phyloP scores from a whole-genome alignment of 2,797 vertebrate genomes.

The Micropoecilia bifurca region DNA sequence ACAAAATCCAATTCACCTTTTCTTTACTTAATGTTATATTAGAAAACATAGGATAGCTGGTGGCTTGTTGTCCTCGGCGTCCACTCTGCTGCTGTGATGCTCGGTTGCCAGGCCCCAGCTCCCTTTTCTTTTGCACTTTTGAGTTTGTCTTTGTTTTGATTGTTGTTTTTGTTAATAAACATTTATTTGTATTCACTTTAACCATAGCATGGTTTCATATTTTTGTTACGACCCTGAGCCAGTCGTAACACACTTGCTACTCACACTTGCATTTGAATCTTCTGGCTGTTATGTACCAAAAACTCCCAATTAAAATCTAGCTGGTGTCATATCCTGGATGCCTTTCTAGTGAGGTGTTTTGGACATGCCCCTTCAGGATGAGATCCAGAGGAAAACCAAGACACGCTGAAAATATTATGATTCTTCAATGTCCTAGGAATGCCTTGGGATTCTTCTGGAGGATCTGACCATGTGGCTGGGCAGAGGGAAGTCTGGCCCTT shows the following conservation, averaged over 20 bases:
- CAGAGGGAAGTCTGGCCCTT: background rate
- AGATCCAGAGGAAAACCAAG: background rate
- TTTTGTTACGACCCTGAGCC: no score
- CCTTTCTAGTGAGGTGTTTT: background rate
- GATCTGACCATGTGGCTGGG: background rate
- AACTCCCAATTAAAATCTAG: background rate
- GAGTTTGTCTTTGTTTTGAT: no score
- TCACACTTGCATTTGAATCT: conserved; percentile 23
- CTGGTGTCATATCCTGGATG: conserved; percentile 8
- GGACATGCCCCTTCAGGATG: background rate
- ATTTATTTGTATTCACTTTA: no score
- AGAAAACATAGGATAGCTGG: no score
- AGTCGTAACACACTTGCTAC: conserved; percentile 1
- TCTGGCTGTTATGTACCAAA: conserved; percentile 11
- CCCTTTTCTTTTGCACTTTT: no score
- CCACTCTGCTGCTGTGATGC: no score
- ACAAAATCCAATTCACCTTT: background rate
- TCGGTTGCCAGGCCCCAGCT: no score
- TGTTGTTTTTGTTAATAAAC: no score
- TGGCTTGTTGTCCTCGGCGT: no score
- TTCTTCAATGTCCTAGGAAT: background rate
- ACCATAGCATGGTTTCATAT: no score
- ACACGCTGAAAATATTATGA: background rate
- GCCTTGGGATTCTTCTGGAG: background rate
- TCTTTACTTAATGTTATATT: conserved; percentile 6